Evolutionary conservation across 2,888 invertebrate species (phyloP).

Genomic region (Phoenoteleia sp.): DNA sequence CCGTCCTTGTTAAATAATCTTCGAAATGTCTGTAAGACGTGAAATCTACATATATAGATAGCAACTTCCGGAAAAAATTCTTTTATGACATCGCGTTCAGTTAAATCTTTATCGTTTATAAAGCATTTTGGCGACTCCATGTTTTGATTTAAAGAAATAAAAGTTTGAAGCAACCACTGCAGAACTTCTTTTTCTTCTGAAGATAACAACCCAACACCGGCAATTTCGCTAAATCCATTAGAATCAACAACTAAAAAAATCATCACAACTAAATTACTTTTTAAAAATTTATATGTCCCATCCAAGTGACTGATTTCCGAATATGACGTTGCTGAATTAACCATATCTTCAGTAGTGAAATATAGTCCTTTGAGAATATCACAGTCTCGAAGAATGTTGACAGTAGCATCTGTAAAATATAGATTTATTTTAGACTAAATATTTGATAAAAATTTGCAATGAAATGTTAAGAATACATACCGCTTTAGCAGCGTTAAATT

Average conservation of each 20-base stretch:
- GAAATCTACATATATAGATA: neutral
- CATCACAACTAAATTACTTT: neutral
- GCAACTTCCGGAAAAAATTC: neutral
- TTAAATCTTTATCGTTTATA: slow-evolving; percentile 10
- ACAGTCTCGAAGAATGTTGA: neutral
- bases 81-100: neutral
- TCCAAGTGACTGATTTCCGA: neutral
- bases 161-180: neutral
- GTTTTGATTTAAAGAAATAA: too few species aligned
- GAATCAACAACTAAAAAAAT: slow-evolving; percentile 3
- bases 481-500: too few species aligned
- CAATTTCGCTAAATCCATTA: neutral
- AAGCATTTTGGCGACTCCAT: neutral
- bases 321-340: neutral
- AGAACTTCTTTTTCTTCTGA: neutral
- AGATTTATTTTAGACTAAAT: too few species aligned
- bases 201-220: neutral
- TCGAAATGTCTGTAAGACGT: neutral
- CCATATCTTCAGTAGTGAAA: slow-evolving; percentile 5
- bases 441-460: too few species aligned
- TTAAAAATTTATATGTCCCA: slow-evolving; percentile 4
- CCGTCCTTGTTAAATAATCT: too few species aligned
- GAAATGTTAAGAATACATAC: too few species aligned
- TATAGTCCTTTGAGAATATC: neutral
- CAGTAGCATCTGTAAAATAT: neutral